phyloP scores from a whole-genome alignment of 2,113 vertebrate species.

The Phodopus roborovskii region DNA sequence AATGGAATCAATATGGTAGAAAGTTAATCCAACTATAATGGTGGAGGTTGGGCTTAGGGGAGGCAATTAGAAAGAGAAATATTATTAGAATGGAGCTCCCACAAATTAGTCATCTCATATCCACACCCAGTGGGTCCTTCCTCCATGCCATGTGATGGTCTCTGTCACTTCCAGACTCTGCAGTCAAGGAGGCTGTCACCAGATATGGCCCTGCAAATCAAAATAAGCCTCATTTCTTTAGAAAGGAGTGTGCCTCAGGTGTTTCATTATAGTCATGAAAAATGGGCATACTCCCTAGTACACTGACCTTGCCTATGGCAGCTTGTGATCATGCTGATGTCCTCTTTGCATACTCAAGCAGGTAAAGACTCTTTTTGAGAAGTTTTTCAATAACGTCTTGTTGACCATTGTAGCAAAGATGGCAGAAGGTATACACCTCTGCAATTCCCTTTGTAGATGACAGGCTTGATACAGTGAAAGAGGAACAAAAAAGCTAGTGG shows the following conservation, averaged over 20 bases:
- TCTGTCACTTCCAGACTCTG: background rate
- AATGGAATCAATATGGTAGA: background rate
- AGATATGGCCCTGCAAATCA: background rate
- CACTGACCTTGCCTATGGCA: accelerated
- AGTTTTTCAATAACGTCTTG: background rate
- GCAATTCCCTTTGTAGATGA: background rate
- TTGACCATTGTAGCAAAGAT: background rate
- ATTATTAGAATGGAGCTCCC: background rate
- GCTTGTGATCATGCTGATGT: background rate
- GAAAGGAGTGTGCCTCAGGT: background rate
- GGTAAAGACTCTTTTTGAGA: background rate
- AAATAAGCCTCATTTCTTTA: background rate
- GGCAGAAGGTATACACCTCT: background rate
- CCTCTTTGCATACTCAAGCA: background rate
- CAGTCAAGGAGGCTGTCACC: background rate
- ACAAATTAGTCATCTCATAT: background rate
- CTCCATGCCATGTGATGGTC: background rate
- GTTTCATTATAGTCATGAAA: background rate
- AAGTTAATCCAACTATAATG: background rate
- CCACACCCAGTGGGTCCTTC: background rate
- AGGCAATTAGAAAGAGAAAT: background rate
- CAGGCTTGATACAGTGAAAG: background rate
- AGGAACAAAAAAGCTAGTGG: background rate
- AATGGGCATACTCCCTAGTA: background rate
- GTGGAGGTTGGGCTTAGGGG: background rate